These are phyloP conservation scores for Gnatocerus cornutus DNA, from an alignment of 2,888 invertebrate species.

Conservation along the genomic window DNA sequence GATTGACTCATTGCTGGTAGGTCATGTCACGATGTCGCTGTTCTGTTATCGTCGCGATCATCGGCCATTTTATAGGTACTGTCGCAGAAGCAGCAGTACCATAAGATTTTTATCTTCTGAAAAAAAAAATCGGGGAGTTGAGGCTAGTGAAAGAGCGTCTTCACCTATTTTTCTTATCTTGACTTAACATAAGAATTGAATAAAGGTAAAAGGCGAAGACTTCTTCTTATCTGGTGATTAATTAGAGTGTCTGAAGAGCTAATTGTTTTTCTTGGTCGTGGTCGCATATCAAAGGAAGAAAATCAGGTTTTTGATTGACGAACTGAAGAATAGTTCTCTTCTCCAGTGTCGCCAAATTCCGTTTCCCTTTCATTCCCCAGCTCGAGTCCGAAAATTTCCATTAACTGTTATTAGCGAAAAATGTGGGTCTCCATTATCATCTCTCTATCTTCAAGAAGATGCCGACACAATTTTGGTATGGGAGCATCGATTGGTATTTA, in stretches of 20 bases:
- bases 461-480: slow-evolving; percentile 51
- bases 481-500: slow-evolving; percentile 62
- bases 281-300: too few species aligned
- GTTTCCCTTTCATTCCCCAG: slow-evolving; percentile 7
- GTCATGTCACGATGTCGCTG: slow-evolving; percentile 59
- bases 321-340: too few species aligned
- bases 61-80: slow-evolving; percentile 27
- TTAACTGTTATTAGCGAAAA: slow-evolving; percentile 20
- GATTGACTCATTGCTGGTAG: slow-evolving; percentile 61
- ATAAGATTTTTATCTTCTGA: too few species aligned
- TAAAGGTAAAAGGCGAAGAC: background rate
- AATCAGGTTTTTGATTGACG: too few species aligned
- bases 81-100: background rate
- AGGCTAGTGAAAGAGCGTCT: background rate
- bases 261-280: background rate
- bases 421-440: slow-evolving; percentile 21
- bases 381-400: background rate
- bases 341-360: background rate
- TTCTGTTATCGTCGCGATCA: slow-evolving; percentile 31
- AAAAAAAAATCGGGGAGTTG: background rate
- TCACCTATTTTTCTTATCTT: background rate
- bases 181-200: slow-evolving; percentile 6
- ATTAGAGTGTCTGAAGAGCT: background rate
- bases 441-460: slow-evolving; percentile 6
- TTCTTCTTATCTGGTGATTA: background rate